Base-by-base conservation (phyloP, 2,113 vertebrate genomes). In the Atlantisia rogersi region DNA sequence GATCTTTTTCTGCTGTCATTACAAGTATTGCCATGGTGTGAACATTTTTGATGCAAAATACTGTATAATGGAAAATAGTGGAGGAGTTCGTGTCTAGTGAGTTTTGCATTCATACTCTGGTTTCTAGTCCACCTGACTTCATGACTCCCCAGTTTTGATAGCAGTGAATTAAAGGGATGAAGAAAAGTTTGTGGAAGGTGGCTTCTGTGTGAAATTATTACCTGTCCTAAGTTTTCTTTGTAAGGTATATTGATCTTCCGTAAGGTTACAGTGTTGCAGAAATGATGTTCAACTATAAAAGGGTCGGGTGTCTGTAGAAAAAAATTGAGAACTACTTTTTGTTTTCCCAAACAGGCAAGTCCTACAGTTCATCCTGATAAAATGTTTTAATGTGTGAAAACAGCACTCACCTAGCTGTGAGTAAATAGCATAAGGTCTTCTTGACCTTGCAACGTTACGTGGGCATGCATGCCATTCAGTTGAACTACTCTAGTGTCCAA, bases 401-500 rank as follows among this genome's bases (percentile, higher is more conserved):
- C 70, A 67, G n/a, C 18, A 16, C 32, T 88, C 60, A 42, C 20
- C 15, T 44, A 62, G 37, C 44, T 46, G 17, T 46, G 48, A 48
- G 19, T 64, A 88, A 92, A 62, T 88, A 78, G 64, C 69, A 37
- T 92, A 87, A 93, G 79, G 42, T 83, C 59, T 94, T 50, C 40
- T 31, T 86, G 85, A 77, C 73, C 58, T 69, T 95, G 70, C 62
- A 62, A 19, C 2, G 0, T 86, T 71, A 58, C 1, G 32, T 82
- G 60, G 74, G 82, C 92, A 93, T 0, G 3, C 56, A 60, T 94
- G 63, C 77, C 62, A 46, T 94, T 90, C 39, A 55, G 68, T 76
- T 93, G 79, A 88, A 92, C 82, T 75, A 35, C 62, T 60, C 85
- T 76, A 71, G 63, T 82, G 82, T 92, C 87, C 89, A 79, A 9